A percentile compares a stretch with the other conserved stretches of the same genome.
Evolutionary conservation across 2,888 invertebrate genomes (phyloP).

Genomic region (Cheilosia scutellata): DNA sequence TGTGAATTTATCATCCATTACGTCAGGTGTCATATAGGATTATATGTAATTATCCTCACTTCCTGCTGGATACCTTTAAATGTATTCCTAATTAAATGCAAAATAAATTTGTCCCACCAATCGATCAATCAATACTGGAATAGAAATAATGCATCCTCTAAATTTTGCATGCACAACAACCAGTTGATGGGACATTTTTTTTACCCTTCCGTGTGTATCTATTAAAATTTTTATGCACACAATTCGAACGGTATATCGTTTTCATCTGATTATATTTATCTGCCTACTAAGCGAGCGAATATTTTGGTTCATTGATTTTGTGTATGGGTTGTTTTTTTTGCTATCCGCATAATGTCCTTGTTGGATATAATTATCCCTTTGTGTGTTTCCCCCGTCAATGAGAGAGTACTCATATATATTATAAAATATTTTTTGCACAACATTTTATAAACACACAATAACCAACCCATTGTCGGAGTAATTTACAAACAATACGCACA

Average conservation of each 20-base stretch:
- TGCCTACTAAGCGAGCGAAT: slow-evolving; percentile 9
- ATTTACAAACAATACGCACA: slow-evolving; percentile 74
- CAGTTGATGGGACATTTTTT: slow-evolving; percentile 46
- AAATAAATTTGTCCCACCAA: slow-evolving; percentile 66
- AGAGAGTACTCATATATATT: slow-evolving; percentile 18
- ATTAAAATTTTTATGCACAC: slow-evolving; percentile 10
- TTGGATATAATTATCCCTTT: slow-evolving; percentile 56
- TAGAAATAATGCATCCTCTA: not conserved
- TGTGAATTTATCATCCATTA: slow-evolving; percentile 71
- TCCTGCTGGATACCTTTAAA: slow-evolving; percentile 8
- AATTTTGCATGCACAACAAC: slow-evolving; percentile 48
- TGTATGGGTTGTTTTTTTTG: not conserved
- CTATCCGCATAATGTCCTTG: slow-evolving; percentile 30
- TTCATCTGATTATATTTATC: slow-evolving; percentile 36
- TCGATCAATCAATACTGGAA: slow-evolving; percentile 66
- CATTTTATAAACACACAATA: slow-evolving; percentile 70
- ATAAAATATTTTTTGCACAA: slow-evolving; percentile 51
- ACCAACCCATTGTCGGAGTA: slow-evolving; percentile 70
- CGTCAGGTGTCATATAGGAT: slow-evolving; percentile 72
- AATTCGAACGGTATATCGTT: slow-evolving; percentile 25
- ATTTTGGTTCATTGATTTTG: slow-evolving; percentile 9
- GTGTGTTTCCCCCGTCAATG: slow-evolving; percentile 35
- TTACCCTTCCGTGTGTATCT: not conserved
- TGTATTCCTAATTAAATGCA: slow-evolving; percentile 38
- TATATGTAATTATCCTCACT: slow-evolving; percentile 37